Percentiles rank a stretch among this genome's conserved stretches.
phyloP scores from a whole-genome alignment of 2,888 invertebrate species.

The Drosophila leonis region DNA sequence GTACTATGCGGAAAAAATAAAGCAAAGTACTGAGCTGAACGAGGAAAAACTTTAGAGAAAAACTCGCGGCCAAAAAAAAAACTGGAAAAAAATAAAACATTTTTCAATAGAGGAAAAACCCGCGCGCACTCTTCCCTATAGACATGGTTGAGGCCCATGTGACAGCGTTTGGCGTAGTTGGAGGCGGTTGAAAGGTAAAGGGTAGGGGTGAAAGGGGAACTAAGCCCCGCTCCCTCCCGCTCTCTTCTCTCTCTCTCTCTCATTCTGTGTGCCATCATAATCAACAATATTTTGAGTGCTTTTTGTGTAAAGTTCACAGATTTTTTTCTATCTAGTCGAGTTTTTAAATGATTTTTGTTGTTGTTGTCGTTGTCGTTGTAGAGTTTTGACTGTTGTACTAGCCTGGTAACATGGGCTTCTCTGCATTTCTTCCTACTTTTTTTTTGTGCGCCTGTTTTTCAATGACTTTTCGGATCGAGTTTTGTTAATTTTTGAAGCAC shows the following conservation, averaged over 20 bases:
- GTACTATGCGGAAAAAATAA: constrained; percentile 20
- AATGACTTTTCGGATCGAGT: constrained; percentile 65
- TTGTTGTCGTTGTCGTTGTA: constrained; percentile 27
- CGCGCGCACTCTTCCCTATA: constrained; percentile 5
- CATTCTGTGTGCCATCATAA: constrained; percentile 49
- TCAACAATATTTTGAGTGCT: constrained; percentile 78
- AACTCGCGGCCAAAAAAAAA: constrained; percentile 36
- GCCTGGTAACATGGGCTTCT: constrained; percentile 19
- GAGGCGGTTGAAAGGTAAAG: background rate
- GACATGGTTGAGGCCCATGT: constrained; percentile 33
- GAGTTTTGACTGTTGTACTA: constrained; percentile 22
- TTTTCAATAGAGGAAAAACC: constrained; percentile 29
- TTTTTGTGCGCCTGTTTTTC: constrained; percentile 39
- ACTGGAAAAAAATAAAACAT: constrained; percentile 15
- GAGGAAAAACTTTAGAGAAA: constrained; percentile 26
- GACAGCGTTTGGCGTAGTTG: constrained; percentile 29
- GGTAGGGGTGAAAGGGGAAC: background rate
- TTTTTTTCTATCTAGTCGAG: constrained; percentile 41
- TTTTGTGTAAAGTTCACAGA: constrained; percentile 69
- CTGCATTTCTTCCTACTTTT: background rate
- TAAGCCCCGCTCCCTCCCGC: background rate
- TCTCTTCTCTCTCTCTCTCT: background rate
- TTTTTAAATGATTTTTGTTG: constrained; percentile 27
- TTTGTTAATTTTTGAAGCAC: constrained; percentile 63
- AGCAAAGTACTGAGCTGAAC: constrained; percentile 17